Evolutionary conservation across 2,113 vertebrate species (phyloP).

Genomic region (Vireo altiloquus): DNA sequence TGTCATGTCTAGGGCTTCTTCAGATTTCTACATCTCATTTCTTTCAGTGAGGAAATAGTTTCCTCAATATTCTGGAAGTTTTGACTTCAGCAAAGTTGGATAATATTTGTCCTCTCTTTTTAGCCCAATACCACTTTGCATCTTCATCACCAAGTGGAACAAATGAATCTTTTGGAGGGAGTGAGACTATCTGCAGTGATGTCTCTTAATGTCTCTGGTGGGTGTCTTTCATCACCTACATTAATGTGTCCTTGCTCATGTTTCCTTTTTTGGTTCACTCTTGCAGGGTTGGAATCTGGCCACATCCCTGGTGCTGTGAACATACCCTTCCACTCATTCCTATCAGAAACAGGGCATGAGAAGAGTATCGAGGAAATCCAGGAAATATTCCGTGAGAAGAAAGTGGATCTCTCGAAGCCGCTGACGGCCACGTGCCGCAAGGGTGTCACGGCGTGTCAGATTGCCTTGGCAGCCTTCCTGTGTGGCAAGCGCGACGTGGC

Average conservation of each 20-base stretch:
- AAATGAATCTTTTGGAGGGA: background rate
- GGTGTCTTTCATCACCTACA: background rate
- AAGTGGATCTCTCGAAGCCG: constrained; percentile 78
- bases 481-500: constrained; percentile 81
- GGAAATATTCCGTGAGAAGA: constrained; percentile 76
- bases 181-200: background rate
- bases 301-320: constrained; percentile 86
- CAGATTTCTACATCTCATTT: background rate
- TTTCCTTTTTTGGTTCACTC: background rate
- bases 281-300: constrained; percentile 81
- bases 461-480: constrained; percentile 85
- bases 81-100: background rate
- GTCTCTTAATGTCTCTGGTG: background rate
- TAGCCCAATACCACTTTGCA: background rate
- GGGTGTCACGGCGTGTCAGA: constrained; percentile 89
- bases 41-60: background rate
- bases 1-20: background rate
- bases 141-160: background rate
- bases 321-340: constrained; percentile 86
- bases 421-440: constrained; percentile 85
- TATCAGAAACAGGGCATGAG: constrained; percentile 80
- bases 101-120: background rate
- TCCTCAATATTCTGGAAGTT: background rate
- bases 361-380: constrained; percentile 76
- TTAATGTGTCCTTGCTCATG: background rate